Evolutionary conservation across 2,797 vertebrate genomes (phyloP), one percentile per base, ranked within the genome.

Genomic region (Crocidura indochinensis): DNA sequence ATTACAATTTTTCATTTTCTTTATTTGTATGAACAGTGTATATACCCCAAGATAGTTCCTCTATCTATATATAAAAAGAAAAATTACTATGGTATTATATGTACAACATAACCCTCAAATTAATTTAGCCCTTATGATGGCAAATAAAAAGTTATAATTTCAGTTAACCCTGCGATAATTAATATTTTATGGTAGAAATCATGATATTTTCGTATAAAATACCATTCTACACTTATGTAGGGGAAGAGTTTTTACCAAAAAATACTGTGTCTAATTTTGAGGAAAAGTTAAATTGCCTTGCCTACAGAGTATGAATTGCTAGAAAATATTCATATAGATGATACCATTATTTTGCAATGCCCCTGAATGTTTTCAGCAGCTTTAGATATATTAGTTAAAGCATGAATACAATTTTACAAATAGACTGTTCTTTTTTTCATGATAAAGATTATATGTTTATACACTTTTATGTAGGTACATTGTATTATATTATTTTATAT

Each of bases 161-260:
- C 0, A 56, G 10, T n/a, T 53, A 73, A 0, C 64, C 14, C 47
- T 84, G 65, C 17, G 20, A 20, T 20, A 15, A 1, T 46, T 17
- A 90, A 14, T 19, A n/a, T 65, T 81, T 81, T 10, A 29, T 26
- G 75, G 3, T 75, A 64, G 47, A 1, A 74, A 8, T 88, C 24
- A 92, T 64, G 6, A 64, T 26, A 1, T 78, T 73, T 31, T 8
- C 38, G 26, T 53, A 67, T 68, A 83, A 64, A 44, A 65, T 53
- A 79, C 8, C 3, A 87, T 56, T 60, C 44, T 79, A 85, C 80
- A 69, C 68, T 49, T 67, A 62, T 9, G 10, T 26, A 67, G 26
- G 2, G 38, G 31, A 51, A 77, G 88, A 77, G 38, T 60, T n/a
- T 53, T 92, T 87, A 20, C 69, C 8, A 20, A 74, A 76, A 85